phyloP scores from a whole-genome alignment of 2,113 vertebrate genomes.

The Chascanopsetta lugubris region DNA sequence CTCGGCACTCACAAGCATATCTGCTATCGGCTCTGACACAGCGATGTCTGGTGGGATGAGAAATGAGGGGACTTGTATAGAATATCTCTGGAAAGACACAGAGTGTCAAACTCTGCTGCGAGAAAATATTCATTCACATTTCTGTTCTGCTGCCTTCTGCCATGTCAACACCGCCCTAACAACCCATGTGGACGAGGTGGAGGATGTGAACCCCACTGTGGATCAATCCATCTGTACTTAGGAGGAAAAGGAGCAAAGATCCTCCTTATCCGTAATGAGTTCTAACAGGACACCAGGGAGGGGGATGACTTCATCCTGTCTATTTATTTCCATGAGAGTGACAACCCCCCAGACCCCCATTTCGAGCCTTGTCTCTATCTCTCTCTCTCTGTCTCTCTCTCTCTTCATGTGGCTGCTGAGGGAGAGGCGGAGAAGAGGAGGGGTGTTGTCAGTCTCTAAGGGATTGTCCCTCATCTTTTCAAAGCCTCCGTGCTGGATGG shows the following conservation, averaged over 20 bases:
- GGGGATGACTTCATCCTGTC: conserved; percentile 55
- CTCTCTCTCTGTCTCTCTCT: no score
- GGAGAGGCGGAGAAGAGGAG: conserved; percentile 35
- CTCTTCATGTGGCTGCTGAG: conserved; percentile 29
- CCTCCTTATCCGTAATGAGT: conserved; percentile 53
- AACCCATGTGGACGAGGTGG: conserved; percentile 20
- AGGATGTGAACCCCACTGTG: conserved; percentile 47
- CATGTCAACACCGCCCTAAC: conserved; percentile 1
- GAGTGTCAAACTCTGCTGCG: background rate
- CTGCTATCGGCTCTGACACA: conserved; percentile 85
- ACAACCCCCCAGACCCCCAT: conserved; percentile 61
- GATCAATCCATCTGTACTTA: conserved; percentile 64
- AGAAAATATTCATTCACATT: background rate
- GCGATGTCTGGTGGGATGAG: conserved; percentile 83
- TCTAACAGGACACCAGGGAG: conserved; percentile 64
- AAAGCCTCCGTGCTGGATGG: conserved; percentile 42
- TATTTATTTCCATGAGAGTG: conserved; percentile 62
- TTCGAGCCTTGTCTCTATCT: conserved; percentile 22
- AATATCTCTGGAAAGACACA: background rate
- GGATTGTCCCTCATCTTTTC: conserved; percentile 52
- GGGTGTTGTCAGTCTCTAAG: conserved; percentile 37
- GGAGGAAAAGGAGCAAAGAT: conserved; percentile 37
- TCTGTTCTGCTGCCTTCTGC: background rate
- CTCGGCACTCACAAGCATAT: conserved; percentile 88
- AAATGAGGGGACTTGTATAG: no score